Percentiles rank a stretch among this genome's conserved stretches.
These are phyloP conservation scores for Reticulitermes lucifugus DNA, from an alignment of 2,888 invertebrate species.

Conservation along the genomic window DNA sequence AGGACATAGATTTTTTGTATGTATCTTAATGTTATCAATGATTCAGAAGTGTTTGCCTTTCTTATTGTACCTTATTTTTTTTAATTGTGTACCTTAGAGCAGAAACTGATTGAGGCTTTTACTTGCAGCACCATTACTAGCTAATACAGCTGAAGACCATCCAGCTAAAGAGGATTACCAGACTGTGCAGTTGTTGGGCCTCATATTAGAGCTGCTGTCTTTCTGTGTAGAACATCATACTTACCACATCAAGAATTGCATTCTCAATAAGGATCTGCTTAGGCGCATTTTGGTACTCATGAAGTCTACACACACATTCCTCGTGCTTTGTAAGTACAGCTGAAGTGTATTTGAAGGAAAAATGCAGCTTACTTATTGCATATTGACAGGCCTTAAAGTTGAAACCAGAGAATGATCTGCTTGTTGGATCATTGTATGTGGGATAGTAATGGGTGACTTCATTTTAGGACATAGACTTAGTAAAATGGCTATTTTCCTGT, in stretches of 20 bases:
- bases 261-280: constrained; percentile 95
- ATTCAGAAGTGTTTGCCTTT: not conserved
- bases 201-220: constrained; percentile 94
- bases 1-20: not conserved
- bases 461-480: too few species aligned
- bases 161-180: constrained; percentile 95
- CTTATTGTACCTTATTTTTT: not conserved
- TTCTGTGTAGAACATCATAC: constrained; percentile 99
- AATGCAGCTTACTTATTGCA: too few species aligned
- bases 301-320: constrained; percentile 97
- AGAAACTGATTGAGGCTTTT: not conserved
- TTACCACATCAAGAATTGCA: constrained; percentile 98
- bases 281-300: constrained; percentile 95
- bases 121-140: constrained; percentile 86
- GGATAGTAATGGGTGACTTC: too few species aligned
- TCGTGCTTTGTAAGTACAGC: constrained; percentile 80
- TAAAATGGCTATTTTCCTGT: too few species aligned
- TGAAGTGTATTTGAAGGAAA: too few species aligned
- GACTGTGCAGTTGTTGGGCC: constrained; percentile 93
- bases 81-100: constrained; percentile 50
- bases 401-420: too few species aligned
- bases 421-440: too few species aligned
- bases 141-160: constrained; percentile 90
- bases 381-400: too few species aligned
- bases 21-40: not conserved